Base-by-base conservation (phyloP, 2,888 invertebrate species). In the Hedya salicella region DNA sequence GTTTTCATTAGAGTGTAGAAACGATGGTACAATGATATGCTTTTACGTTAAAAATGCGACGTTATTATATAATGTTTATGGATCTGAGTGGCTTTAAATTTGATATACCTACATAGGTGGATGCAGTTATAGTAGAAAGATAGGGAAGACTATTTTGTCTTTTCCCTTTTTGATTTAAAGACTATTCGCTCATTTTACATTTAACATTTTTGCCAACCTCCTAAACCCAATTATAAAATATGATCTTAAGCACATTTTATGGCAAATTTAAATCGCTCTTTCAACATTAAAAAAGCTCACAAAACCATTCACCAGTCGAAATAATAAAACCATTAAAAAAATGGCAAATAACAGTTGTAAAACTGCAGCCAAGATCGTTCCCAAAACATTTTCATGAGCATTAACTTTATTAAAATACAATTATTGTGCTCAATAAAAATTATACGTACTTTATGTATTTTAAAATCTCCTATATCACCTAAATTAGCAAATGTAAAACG, bases 391-490 rank as follows among this genome's bases (percentile, higher is more conserved):
- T 82, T 78, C 71, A 75, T 74, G 72, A 70, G 69, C 75, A 78
- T 80, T 81, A 75, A 77, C 71, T 79, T 71, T 79, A 85, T 85
- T 82, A 85, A 84, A 86, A 83, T 78, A 81, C 80, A 85, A 86
- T 87, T 87, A 86, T 86, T 81, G 80, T 75, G 78, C 79, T 78
- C 80, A 79, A 86, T 84, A 82, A 81, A 81, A 77, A 73, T 62
- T 73, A 75, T 78, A 72, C 70, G 70, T 69, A 72, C 71, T 78
- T 75, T 17, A 6, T 57, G 17, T 6, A 11, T 32, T 57, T n/a
- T 2, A 9, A 16, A 32, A 32, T 21, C 30, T 57, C 44, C n/a
- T 32, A 36, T 57, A 44, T 46, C 1, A 19, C 3, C 8, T n/a
- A 16, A 9, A 0, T 44, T 3, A 4, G 19, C 30, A n/a, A 32